phyloP scores from a whole-genome alignment of 2,113 vertebrate species.

The Pomatostomus ruficeps region DNA sequence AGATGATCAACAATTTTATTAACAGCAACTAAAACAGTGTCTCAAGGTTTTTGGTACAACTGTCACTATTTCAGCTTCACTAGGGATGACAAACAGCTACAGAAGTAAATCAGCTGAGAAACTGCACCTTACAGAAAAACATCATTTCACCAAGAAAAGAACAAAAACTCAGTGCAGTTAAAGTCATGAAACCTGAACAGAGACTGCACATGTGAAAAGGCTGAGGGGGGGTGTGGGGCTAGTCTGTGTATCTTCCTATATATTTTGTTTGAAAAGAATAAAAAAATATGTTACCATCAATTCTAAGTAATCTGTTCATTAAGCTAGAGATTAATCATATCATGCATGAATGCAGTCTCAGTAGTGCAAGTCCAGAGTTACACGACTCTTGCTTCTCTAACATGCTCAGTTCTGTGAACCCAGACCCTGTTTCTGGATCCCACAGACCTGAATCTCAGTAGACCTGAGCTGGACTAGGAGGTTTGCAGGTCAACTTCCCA shows the following conservation, averaged over 20 bases:
- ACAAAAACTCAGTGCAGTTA: background rate
- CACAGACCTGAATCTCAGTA: rapidly evolving
- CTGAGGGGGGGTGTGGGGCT: rapidly evolving
- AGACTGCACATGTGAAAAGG: background rate
- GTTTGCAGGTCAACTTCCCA: background rate
- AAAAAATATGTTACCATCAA: background rate
- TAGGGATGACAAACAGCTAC: background rate
- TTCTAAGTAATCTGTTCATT: background rate
- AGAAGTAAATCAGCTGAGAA: background rate
- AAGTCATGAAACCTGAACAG: background rate
- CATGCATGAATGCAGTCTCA: background rate
- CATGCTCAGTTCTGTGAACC: background rate
- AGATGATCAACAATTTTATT: background rate
- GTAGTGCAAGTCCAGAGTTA: background rate
- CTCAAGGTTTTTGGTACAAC: background rate
- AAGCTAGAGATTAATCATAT: background rate
- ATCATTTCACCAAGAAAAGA: background rate
- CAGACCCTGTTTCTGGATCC: background rate
- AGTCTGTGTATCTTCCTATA: background rate
- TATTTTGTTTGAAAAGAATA: background rate
- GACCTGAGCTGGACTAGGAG: background rate
- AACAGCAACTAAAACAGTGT: background rate
- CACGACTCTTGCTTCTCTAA: background rate
- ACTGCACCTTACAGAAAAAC: background rate
- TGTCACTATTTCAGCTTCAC: background rate